Percentiles rank a stretch among this genome's conserved stretches.
Conservation (phyloP, 2,113 vertebrate genomes). For the Rissa tridactyla region DNA sequence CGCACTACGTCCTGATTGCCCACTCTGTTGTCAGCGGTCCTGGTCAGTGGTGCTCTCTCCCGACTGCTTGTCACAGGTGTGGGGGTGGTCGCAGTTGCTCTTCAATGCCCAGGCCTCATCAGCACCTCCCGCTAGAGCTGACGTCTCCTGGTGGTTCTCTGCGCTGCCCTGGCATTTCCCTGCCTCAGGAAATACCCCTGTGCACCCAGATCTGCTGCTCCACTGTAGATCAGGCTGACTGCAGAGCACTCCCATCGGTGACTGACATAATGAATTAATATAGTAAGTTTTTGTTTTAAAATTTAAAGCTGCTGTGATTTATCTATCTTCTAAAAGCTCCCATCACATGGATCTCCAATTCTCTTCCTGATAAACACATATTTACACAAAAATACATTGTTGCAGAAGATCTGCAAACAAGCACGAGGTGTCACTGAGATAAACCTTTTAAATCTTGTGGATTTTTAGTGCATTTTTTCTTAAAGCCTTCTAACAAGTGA, state of each 20-base stretch:
- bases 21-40: no score
- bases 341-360: background rate
- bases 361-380: background rate
- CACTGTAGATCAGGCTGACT: background rate
- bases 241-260: background rate
- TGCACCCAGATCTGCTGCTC: background rate
- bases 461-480: background rate
- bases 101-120: background rate
- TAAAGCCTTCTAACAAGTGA: background rate
- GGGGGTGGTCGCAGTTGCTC: no score
- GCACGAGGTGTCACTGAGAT: background rate
- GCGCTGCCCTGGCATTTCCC: background rate
- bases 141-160: background rate
- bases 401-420: background rate
- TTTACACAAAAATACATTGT: background rate
- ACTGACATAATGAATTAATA: background rate
- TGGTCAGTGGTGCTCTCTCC: no score
- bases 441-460: background rate
- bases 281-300: background rate
- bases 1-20: no score
- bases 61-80: no score
- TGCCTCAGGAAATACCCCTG: background rate
- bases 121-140: background rate
- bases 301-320: background rate
- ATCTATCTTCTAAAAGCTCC: background rate